These are phyloP conservation scores for Amiota mariae DNA, from an alignment of 2,888 invertebrate species.

Conservation along the genomic window DNA sequence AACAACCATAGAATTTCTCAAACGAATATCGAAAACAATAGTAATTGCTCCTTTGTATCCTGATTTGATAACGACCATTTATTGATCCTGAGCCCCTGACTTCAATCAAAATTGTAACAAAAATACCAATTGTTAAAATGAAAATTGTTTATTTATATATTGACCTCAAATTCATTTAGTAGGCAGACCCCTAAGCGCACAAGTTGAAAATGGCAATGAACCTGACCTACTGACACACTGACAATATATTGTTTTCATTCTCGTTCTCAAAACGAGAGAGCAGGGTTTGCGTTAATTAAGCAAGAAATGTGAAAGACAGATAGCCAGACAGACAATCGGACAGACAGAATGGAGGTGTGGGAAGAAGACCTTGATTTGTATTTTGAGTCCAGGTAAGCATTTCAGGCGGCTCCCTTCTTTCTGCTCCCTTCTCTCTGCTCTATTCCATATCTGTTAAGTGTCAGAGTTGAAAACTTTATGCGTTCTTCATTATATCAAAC, in stretches of 20 bases:
- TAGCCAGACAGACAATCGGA: background rate
- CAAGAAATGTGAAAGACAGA: background rate
- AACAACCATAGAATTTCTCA: background rate
- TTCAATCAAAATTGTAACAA: slow-evolving; percentile 15
- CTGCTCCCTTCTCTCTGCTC: no score
- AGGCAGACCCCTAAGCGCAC: background rate
- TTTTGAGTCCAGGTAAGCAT: no score
- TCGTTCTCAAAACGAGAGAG: background rate
- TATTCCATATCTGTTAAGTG: background rate
- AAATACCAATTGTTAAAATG: background rate
- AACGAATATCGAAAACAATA: background rate
- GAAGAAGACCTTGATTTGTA: background rate
- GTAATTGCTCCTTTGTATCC: background rate
- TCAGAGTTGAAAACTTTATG: slow-evolving; percentile 11
- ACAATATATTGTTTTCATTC: background rate
- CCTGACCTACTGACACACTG: slow-evolving; percentile 19
- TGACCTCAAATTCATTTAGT: no score
- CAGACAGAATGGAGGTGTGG: background rate
- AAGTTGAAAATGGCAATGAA: background rate
- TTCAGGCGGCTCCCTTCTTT: no score
- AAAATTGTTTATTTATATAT: background rate
- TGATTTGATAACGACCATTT: background rate
- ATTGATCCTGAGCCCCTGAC: background rate
- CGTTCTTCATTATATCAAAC: background rate
- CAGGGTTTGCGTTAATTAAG: slow-evolving; percentile 2